Evolutionary conservation across 2,888 invertebrate genomes (phyloP).

Genomic region (Osedax fenrisi): DNA sequence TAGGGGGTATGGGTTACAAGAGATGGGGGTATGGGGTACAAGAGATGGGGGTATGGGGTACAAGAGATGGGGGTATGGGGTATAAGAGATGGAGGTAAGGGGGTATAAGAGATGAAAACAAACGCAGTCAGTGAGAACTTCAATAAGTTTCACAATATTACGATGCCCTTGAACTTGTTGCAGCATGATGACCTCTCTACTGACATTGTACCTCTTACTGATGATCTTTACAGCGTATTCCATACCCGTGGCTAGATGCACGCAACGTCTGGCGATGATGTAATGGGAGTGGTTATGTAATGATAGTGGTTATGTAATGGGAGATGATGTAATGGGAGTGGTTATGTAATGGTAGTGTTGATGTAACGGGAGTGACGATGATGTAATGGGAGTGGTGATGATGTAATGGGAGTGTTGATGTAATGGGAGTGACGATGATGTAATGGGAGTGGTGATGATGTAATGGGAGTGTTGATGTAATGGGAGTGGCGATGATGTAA

Average conservation of each 20-base stretch:
- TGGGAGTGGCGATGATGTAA: too few relatives aligned
- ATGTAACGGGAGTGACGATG: neutral
- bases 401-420: neutral
- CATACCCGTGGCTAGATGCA: constrained; percentile 62
- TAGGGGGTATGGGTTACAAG: too few relatives aligned
- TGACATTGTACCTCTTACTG: constrained; percentile 59
- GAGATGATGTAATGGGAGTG: neutral
- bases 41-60: too few relatives aligned
- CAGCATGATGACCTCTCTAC: constrained; percentile 66
- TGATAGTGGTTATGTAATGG: neutral
- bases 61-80: too few relatives aligned
- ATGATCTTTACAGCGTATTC: constrained; percentile 80
- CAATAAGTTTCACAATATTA: constrained; percentile 70
- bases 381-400: neutral
- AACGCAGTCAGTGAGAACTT: constrained; percentile 71
- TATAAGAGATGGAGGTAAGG: too few relatives aligned
- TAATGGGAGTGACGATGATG: neutral
- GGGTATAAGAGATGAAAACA: too few relatives aligned
- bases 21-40: too few relatives aligned
- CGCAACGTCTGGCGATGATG: constrained; percentile 53
- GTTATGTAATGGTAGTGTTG: neutral
- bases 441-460: neutral
- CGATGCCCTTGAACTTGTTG: constrained; percentile 74
- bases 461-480: neutral
- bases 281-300: neutral